phyloP scores from a whole-genome alignment of 2,113 vertebrate genomes.

The Percina caprodes region DNA sequence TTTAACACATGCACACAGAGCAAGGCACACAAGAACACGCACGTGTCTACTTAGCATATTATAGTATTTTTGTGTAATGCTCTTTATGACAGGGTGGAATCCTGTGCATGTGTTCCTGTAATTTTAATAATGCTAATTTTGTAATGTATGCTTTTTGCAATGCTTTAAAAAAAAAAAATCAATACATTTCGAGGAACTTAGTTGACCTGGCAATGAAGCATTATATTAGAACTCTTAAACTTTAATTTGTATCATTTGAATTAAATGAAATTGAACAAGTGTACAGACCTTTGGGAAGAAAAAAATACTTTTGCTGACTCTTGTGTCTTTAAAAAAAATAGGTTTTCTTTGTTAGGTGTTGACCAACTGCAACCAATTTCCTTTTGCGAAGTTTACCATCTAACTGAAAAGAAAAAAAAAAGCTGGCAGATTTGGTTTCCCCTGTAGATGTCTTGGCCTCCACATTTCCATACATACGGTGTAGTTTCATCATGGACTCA shows the following conservation, averaged over 20 bases:
- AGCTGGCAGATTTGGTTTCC: slow-evolving; percentile 33
- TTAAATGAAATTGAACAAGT: not conserved
- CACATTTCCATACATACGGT: slow-evolving; percentile 69
- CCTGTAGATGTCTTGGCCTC: slow-evolving; percentile 29
- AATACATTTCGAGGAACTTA: not conserved
- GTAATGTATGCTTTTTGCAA: not conserved
- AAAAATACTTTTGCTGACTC: not conserved
- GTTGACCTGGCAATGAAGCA: not conserved
- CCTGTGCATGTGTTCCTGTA: not conserved
- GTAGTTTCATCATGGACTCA: slow-evolving; percentile 59
- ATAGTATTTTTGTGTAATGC: not conserved
- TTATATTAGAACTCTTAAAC: not conserved
- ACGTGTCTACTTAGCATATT: not conserved
- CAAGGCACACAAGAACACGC: no score
- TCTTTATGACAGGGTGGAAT: not conserved
- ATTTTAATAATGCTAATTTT: not conserved
- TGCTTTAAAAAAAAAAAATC: not conserved
- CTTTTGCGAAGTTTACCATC: not conserved
- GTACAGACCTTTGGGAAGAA: not conserved
- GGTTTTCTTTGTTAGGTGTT: no score
- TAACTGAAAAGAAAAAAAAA: slow-evolving; percentile 16
- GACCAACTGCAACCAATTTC: slow-evolving; percentile 1
- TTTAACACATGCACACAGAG: no score
- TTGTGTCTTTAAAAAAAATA: not conserved
- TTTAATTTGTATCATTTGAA: not conserved